phyloP scores from a whole-genome alignment of 1,140 invertebrate species.

The Drosophila grimshawi region DNA sequence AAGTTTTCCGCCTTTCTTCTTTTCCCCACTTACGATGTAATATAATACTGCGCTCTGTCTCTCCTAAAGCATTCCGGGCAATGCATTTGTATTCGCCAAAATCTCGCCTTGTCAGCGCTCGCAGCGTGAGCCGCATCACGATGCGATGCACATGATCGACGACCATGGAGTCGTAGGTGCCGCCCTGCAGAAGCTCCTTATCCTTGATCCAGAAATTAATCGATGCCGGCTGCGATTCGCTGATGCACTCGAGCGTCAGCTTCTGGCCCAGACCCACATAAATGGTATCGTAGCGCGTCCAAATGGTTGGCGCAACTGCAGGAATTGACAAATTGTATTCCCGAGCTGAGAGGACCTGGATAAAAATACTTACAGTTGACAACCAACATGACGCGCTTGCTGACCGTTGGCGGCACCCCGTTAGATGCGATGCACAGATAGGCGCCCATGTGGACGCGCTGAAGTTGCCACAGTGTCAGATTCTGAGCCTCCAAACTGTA shows the following conservation, averaged over 20 bases:
- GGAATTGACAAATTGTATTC: background rate
- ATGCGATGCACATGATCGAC: conserved; percentile 86
- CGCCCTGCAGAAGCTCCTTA: conserved; percentile 84
- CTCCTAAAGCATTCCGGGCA: conserved; percentile 86
- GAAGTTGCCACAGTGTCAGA: conserved; percentile 84
- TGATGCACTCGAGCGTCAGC: conserved; percentile 86
- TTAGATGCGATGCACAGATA: conserved; percentile 88
- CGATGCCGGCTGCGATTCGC: conserved; percentile 86
- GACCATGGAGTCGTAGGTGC: conserved; percentile 86
- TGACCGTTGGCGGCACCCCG: conserved; percentile 92
- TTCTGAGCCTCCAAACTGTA: conserved; percentile 83
- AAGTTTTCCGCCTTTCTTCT: background rate
- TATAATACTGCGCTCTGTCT: conserved; percentile 86
- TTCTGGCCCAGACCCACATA: conserved; percentile 86
- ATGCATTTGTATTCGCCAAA: conserved; percentile 87
- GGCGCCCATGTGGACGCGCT: conserved; percentile 84
- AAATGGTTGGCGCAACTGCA: conserved; percentile 86
- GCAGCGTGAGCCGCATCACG: conserved; percentile 86
- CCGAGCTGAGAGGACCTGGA: background rate
- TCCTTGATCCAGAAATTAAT: conserved; percentile 86
- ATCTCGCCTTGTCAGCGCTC: conserved; percentile 86
- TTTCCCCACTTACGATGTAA: conserved; percentile 85
- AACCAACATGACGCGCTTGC: conserved; percentile 90
- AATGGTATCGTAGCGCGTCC: conserved; percentile 86
- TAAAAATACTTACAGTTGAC: conserved; percentile 89